Evolutionary conservation across 1,140 invertebrate species (phyloP), one percentile per base, ranked within the genome.

Genomic region (Araneus ventricosus): DNA sequence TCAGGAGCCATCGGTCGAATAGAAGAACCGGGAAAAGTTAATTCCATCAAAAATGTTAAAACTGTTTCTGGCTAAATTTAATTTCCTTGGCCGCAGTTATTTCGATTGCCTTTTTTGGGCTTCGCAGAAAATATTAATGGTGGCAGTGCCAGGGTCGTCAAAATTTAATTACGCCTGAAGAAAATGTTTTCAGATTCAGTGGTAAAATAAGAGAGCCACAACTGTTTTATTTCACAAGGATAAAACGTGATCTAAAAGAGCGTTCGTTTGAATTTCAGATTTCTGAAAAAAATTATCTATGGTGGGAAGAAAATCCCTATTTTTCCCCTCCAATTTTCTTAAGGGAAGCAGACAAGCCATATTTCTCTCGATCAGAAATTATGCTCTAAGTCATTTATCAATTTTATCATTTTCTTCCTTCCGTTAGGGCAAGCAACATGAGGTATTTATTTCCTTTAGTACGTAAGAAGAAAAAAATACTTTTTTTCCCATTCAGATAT

Each of bases 251-350:
- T 75, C 17, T 30, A 34, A 75, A 75, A 75, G 70, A 22, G 70
- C 30, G 52, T 59, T 86, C 52, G 84, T 86, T 86, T 86, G 84
- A 86, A 86, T 59, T 86, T 86, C 84, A 86, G 84, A 86, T 86
- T 63, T 86, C 45, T 27, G 27, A 2, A 57, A 37, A 52, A 52
- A 86, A 59, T 86, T 86, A 86, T 86, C 61, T 45, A 63, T 86
- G 45, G 22, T 52, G 2, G 39, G 80, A 17, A 63, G 0, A 20
- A n/a, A 52, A n/a, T 45, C 24, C 39, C 17, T 82, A 14, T 27
- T 39, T 17, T 22, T 41, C 7, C 8, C 22, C n/a, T 80, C 34
- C 39, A 39, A 24, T 80, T 80, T 82, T 82, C 39, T 52, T 45
- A n/a, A 52, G 41, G 24, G 45, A 45, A n/a, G 24, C 80, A 27